These are phyloP conservation scores for Aphodius sticticus DNA, from an alignment of 2,888 invertebrate genomes.

Conservation along the genomic window DNA sequence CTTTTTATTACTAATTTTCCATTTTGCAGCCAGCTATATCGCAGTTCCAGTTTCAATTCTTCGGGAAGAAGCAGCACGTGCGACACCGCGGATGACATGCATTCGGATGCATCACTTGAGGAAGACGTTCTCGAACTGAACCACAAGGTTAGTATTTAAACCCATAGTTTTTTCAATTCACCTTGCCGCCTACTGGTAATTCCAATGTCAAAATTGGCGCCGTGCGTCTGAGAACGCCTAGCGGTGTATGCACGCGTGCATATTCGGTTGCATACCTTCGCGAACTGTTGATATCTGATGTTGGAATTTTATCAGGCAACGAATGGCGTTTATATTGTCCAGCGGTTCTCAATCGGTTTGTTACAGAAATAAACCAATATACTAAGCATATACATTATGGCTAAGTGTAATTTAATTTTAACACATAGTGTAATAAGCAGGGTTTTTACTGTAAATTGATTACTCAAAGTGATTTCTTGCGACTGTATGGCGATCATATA, in stretches of 20 bases:
- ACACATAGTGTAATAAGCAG: too few relatives aligned
- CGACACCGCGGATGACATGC: constrained; percentile 94
- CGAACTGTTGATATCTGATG: not conserved
- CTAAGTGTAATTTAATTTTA: too few relatives aligned
- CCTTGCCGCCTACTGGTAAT: not conserved
- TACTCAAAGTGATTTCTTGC: too few relatives aligned
- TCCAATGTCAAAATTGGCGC: not conserved
- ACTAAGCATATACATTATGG: too few relatives aligned
- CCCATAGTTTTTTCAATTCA: not conserved
- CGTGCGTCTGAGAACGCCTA: too few relatives aligned
- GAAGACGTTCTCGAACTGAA: constrained; percentile 93
- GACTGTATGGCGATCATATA: too few relatives aligned
- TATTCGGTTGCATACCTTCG: constrained; percentile 4
- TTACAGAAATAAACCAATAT: not conserved
- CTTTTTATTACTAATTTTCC: not conserved
- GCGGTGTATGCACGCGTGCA: not conserved
- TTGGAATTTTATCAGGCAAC: not conserved
- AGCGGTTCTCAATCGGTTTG: not conserved
- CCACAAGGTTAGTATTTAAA: constrained; percentile 75
- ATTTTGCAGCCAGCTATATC: constrained; percentile 79
- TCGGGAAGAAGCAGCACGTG: constrained; percentile 91
- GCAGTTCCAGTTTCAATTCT: constrained; percentile 93
- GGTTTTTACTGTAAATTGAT: too few relatives aligned
- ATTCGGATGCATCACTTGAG: constrained; percentile 90
- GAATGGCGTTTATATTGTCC: not conserved